Percentiles rank a stretch among this genome's conserved stretches.
Conservation (phyloP, 2,888 invertebrate genomes). For the Lepidochrysops patricia region DNA sequence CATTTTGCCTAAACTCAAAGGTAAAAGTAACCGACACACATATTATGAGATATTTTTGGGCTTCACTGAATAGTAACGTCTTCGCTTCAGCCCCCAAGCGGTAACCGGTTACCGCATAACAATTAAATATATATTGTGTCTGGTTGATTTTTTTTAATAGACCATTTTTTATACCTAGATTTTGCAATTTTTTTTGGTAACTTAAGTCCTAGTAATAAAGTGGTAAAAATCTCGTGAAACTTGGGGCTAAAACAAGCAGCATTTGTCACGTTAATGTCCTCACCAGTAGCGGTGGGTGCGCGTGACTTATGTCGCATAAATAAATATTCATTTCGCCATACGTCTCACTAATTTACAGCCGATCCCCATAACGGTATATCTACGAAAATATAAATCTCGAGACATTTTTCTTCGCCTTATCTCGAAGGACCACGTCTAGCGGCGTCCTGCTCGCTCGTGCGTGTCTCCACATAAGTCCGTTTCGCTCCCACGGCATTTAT, state of each 20-base stretch:
- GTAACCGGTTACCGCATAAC: too few species aligned
- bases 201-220: too few species aligned
- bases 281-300: neutral
- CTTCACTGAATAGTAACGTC: neutral
- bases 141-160: too few species aligned
- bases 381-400: constrained; percentile 59
- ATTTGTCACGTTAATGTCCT: neutral
- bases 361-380: constrained; percentile 68
- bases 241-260: too few species aligned
- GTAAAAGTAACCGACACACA: too few species aligned
- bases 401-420: constrained; percentile 73
- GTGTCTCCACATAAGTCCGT: constrained; percentile 25
- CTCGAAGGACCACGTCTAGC: constrained; percentile 54
- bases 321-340: constrained; percentile 68
- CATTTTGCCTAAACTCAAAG: too few species aligned
- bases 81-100: too few species aligned
- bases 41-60: neutral
- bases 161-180: too few species aligned
- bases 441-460: constrained; percentile 32
- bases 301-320: constrained; percentile 35
- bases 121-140: too few species aligned
- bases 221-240: too few species aligned
- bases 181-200: too few species aligned
- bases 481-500: constrained; percentile 44
- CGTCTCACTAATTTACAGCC: constrained; percentile 70